Base-by-base conservation (phyloP, 2,888 invertebrate genomes). In the Scotopteryx bipunctaria region DNA sequence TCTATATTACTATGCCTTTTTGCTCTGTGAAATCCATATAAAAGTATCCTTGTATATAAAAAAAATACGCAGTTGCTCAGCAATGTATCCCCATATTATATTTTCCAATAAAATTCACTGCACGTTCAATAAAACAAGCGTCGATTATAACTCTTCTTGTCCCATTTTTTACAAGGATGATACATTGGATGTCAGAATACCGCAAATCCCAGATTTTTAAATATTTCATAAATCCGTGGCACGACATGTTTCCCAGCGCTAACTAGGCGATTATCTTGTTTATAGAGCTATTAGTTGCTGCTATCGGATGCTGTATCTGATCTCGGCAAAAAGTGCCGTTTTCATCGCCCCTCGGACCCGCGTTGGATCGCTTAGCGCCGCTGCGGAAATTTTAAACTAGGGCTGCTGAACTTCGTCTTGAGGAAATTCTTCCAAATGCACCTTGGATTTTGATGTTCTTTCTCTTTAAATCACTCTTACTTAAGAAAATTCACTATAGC, bases 261-360 rank as follows among this genome's bases (percentile, higher is more conserved):
- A 81, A 80, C 79, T 74, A 73, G 79, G 64, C 78, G 83, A 81
- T 86, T 83, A 87, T 85, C 83, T 86, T 76, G 83, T 87, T 86
- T 86, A 86, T 87, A 82, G 83, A 82, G 84, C 84, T 86, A 86
- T 87, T 86, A 86, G 83, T 73, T 78, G 79, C 78, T 75, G 67
- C 73, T 80, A 85, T 85, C 85, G 73, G 72, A 72, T 78, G 77
- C 68, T 76, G 78, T 82, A 82, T 86, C 83, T 75, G 73, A 80
- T 80, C 79, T 76, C 61, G 69, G 73, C 77, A 83, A 84, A 82
- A 85, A 83, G 84, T 82, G 83, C 83, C 80, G 85, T 78, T 84
- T 83, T 83, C 81, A 79, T 82, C 82, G 81, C 78, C 74, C 67
- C 41, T 43, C 62, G 54, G 57, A 51, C 50, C 57, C 58, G 54